Base-by-base conservation (phyloP, 2,888 invertebrate genomes). In the Hedya salicella region DNA sequence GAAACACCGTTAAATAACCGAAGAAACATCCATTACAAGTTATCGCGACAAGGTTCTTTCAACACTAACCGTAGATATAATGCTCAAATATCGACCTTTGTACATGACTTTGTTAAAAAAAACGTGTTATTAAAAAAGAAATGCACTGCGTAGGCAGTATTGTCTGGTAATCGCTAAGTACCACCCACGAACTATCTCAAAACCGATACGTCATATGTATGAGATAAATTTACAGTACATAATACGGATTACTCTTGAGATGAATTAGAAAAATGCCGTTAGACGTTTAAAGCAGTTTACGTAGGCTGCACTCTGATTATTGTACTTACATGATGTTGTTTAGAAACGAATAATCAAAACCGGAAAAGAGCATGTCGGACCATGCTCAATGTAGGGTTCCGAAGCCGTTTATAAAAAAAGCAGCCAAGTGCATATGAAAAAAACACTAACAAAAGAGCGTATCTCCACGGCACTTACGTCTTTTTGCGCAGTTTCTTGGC, bases 131-230 rank as follows among this genome's bases (percentile, higher is more conserved):
- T 40, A 53, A 25, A 56, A 48, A 65, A 60, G 46, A 60, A 65
- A 65, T 46, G 65, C 59, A 19, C 17, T 19, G 52, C 53, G 65
- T 65, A 53, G 65, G 65, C 25, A 9, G 59, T 44, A 60, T 65
- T 65, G 65, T 65, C 46, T 53, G 65, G 60, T 65, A 39, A 65
- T 65, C 56, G 32, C 39, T 52, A 60, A 65, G 65, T 59, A n/a
- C 59, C 65, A 44, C 59, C 65, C 52, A 65, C 65, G 8, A n/a
- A 13, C 2, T 17, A 39, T 2, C 14, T 49, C 8, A 30, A 6
- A 36, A 19, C 52, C 42, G 16, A 30, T 3, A 46, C 2, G 25
- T 19, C 17, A 3, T 9, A 46, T n/a, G n/a, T 8, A 25, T 30
- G 13, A 30, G 5, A n/a, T 3, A 13, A 46, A 8, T 32, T 25